Evolutionary conservation across 2,113 vertebrate genomes (phyloP), one percentile per base, ranked within the genome.

Genomic region (Triplophysa dalaica): DNA sequence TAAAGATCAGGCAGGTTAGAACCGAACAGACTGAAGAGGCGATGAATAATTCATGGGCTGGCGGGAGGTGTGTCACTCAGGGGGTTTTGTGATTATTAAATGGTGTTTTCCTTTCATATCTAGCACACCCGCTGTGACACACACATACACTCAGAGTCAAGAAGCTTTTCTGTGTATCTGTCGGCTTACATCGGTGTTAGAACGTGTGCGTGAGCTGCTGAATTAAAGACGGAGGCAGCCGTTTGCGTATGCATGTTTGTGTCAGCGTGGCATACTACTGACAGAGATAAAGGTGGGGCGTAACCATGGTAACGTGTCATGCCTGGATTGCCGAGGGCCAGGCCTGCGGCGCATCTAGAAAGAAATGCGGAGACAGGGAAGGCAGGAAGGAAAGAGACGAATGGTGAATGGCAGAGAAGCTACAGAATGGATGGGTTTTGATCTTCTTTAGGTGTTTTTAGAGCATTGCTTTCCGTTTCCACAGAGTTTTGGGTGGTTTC

Each of bases 261-360:
- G 60, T 64, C 72, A 21, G 48, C 67, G 75, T 22, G 74, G 56
- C 69, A 26, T 43, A 67, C 62, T 78, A 69, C 45, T 79, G 13
- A 22, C 78, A 69, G 83, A 85, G 82, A 69, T 82, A 86, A 87
- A 86, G 77, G 81, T 83, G 85, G 79, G 78, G 82, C 17, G 86
- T 90, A 84, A 86, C 87, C 88, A 90, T 90, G 80, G 87, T 70
- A 89, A 92, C 89, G 29, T 87, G 86, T 84, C 77, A 83, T 9
- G 17, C 88, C 80, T 84, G 87, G 84, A 87, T 86, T 83, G 77
- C 74, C 2, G 73, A 86, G 48, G 17, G 66, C 78, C n/a, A 73
- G 82, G 83, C 81, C 83, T 79, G 82, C 82, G 29, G 78, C 70
- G 63, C 48, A 58, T 29, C 41, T 64, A 63, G 8, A 41, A 26